Evolutionary conservation across 2,797 vertebrate species (phyloP).

Genomic region (Spinus olivaceus): DNA sequence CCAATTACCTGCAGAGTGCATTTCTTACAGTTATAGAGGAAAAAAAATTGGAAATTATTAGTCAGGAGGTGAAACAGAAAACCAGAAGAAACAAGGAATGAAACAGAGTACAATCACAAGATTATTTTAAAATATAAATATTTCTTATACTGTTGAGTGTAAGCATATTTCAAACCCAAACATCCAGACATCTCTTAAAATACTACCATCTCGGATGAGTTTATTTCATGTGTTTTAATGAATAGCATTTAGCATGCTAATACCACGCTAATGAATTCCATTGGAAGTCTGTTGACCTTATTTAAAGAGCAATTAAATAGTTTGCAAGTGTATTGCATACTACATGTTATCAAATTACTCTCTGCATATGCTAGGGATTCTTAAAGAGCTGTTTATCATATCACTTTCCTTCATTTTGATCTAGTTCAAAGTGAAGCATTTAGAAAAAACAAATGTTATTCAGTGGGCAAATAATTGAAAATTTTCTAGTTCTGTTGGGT

Average conservation of each 20-base stretch:
- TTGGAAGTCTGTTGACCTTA: not conserved
- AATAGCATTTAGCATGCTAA: not conserved
- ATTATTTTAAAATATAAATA: not conserved
- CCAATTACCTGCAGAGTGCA: not conserved
- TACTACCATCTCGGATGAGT: not conserved
- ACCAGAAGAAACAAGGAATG: not conserved
- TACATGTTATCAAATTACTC: not conserved
- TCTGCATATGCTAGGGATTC: not conserved
- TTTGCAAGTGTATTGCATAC: not conserved
- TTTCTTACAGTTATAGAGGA: not conserved
- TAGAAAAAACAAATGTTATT: not conserved
- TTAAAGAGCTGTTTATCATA: not conserved
- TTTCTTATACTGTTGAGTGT: not conserved
- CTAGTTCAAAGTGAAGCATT: not conserved
- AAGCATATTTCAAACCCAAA: not conserved
- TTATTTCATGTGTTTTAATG: not conserved
- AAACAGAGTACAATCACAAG: not conserved
- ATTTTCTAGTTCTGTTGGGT: not conserved
- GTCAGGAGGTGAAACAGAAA: not conserved
- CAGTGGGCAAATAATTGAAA: not conserved
- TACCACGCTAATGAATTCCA: not conserved
- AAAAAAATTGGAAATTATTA: not conserved
- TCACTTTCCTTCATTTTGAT: not conserved
- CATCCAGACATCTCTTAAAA: not conserved
- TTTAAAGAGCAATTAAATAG: not conserved